phyloP scores from a whole-genome alignment of 2,113 vertebrate genomes.

The Fregata magnificens region DNA sequence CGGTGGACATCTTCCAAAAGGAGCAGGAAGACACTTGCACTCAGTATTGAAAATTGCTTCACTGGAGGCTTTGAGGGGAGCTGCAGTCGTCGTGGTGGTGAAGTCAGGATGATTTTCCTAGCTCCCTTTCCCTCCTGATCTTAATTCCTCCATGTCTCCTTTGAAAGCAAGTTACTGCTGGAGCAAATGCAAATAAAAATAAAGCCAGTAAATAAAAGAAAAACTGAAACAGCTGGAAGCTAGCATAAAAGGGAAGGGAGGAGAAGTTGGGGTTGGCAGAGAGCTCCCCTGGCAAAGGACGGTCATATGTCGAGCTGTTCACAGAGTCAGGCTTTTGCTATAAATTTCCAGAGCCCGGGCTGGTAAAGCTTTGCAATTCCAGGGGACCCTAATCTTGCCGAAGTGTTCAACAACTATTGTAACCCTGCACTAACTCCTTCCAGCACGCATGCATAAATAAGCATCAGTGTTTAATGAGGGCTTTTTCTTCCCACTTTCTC shows the following conservation, averaged over 20 bases:
- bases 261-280: not conserved
- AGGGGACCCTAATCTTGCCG: not conserved
- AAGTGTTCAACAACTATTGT: not conserved
- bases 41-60: not conserved
- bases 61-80: not conserved
- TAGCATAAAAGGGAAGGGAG: not conserved
- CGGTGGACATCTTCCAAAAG: not conserved
- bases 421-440: not conserved
- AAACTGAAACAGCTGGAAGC: conserved; percentile 14
- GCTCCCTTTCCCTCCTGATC: not conserved
- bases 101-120: not conserved
- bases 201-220: conserved; percentile 13
- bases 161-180: conserved; percentile 1
- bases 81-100: not conserved
- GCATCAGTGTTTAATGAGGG: not conserved
- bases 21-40: not conserved
- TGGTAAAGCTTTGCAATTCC: not conserved
- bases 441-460: not conserved
- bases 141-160: not conserved
- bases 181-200: not conserved
- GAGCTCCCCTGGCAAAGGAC: not conserved
- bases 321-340: not conserved
- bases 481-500: not conserved
- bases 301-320: not conserved
- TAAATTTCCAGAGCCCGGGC: not conserved